Conservation (phyloP, 2,113 vertebrate genomes). For the Boulengeromyrus knoepffleri region DNA sequence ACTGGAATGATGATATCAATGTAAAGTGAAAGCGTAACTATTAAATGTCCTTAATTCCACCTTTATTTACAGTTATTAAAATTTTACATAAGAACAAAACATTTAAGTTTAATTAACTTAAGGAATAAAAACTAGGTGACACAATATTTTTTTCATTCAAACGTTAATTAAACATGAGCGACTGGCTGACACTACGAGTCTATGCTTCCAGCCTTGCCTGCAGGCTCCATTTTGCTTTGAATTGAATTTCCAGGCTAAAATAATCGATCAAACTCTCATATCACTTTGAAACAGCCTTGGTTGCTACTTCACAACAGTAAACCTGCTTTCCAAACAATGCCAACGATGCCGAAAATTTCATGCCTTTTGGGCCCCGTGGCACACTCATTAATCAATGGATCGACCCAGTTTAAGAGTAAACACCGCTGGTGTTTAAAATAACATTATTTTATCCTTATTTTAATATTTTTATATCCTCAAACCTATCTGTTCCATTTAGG, state of each 20-base stretch:
- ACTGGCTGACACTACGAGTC: too few relatives aligned
- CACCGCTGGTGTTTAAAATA: background rate
- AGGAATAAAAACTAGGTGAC: background rate
- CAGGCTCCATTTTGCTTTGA: background rate
- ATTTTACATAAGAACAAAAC: background rate
- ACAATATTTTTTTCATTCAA: background rate
- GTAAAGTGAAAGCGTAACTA: background rate
- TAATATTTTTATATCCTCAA: background rate
- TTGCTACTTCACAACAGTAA: background rate
- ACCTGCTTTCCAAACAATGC: background rate
- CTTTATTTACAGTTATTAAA: background rate
- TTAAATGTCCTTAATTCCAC: background rate
- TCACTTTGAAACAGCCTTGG: background rate
- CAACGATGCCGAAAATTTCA: background rate
- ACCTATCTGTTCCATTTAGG: background rate
- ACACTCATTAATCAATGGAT: background rate
- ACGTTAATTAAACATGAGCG: background rate
- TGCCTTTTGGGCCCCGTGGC: background rate
- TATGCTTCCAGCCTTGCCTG: background rate
- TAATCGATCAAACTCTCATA: background rate
- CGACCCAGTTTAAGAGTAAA: background rate
- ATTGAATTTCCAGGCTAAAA: background rate
- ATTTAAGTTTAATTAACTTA: background rate
- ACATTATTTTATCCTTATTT: background rate
- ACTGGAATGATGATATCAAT: background rate